Conservation (phyloP, 2,888 invertebrate genomes). For the Pachydiplax longipennis region DNA sequence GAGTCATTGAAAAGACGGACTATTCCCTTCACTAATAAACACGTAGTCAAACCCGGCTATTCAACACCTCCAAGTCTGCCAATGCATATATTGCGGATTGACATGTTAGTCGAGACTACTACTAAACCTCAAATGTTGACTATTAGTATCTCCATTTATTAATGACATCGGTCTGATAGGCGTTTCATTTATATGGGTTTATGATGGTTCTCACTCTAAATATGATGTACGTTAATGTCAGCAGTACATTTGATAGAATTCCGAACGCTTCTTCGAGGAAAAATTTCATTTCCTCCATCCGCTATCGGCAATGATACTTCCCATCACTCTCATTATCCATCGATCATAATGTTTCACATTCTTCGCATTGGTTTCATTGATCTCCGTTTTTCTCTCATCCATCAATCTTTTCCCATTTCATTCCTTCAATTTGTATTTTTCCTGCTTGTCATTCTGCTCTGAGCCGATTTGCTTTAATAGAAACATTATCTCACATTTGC, state of each 20-base stretch:
- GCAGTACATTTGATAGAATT: neutral
- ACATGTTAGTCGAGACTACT: too few species aligned
- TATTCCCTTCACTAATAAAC: too few species aligned
- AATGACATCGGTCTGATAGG: too few species aligned
- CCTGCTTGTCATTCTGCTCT: neutral
- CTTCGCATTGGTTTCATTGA: neutral
- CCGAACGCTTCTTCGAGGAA: neutral
- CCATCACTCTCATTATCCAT: neutral
- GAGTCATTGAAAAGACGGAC: too few species aligned
- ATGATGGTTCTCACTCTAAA: too few species aligned
- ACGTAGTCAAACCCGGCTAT: too few species aligned
- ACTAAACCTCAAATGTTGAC: too few species aligned
- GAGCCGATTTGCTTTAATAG: neutral
- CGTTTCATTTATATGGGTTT: too few species aligned
- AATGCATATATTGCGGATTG: too few species aligned
- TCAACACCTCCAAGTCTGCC: too few species aligned
- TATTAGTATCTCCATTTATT: too few species aligned
- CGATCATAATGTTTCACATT: neutral
- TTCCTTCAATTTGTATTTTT: neutral
- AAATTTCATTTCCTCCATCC: neutral
- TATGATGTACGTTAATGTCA: too few species aligned
- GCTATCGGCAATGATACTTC: neutral
- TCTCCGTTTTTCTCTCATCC: neutral
- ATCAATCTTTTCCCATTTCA: neutral
- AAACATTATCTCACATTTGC: neutral